Base-by-base conservation (phyloP, 2,797 vertebrate genomes). In the Echiichthys vipera region DNA sequence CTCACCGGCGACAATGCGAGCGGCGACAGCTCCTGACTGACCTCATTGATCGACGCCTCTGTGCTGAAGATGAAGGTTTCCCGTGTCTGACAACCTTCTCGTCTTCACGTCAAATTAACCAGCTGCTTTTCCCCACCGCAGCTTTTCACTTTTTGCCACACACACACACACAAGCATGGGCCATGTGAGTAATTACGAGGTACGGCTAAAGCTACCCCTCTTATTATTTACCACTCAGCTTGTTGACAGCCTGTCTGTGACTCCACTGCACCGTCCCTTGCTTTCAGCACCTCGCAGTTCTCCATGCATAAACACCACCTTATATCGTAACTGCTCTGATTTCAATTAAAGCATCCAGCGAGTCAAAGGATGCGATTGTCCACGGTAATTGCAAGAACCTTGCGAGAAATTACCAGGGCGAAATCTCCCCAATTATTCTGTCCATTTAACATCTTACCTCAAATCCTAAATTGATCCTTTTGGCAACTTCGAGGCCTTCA, bases 371-470 rank as follows among this genome's bases (percentile, higher is more conserved):
- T 18, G 61, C 56, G 47, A 64, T 56, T 46, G 70, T 74, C 61
- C 51, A 37, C 0, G 5, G 59, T 78, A 79, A 80, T 71, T 76
- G 58, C 50, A 37, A 42, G 42, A 78, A 64, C 54, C 67, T 58
- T 39, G 68, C 32, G 6, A 45, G 49, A 58, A 84, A 74, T 53
- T 74, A 50, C 55, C 74, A 30, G 9, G 49, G 22, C 13, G 10
- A 77, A 79, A 68, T 76, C 78, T 64, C 56, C n/a, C 63, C 64
- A 81, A 76, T 82, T 76, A 70, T 73, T 79, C 70, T 55, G 27
- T 77, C 74, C 70, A 53, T 85, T 84, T 84, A 62, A 65, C 67
- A 54, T 73, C 64, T 86, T 84, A 85, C 82, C 76, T 67, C 61
- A 67, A 47, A 76, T 71, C 65, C 53, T 17, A 61, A 85, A 81